These are phyloP conservation scores for Drosophila kurseongensis DNA, from an alignment of 1,140 invertebrate species.

Conservation along the genomic window DNA sequence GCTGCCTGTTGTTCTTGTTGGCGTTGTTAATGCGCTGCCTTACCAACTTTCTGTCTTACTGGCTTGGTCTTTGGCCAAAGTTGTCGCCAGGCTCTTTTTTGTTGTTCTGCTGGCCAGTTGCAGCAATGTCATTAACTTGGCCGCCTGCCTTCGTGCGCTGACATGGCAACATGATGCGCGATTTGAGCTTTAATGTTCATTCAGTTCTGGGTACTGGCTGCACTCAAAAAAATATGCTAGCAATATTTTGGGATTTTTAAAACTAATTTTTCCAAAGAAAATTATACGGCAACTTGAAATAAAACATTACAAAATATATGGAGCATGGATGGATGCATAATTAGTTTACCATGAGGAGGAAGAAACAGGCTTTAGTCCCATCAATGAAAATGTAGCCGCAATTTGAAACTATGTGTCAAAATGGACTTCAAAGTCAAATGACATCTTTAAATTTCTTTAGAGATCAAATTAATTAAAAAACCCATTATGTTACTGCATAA, in stretches of 20 bases:
- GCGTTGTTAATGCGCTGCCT: constrained; percentile 29
- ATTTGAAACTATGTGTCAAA: no score
- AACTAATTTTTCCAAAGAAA: no score
- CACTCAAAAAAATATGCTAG: constrained; percentile 1
- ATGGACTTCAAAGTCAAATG: no score
- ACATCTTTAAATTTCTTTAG: no score
- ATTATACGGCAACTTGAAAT: no score
- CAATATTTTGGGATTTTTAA: neutral
- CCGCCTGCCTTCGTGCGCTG: constrained; percentile 57
- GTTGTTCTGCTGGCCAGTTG: constrained; percentile 27
- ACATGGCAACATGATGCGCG: constrained; percentile 80
- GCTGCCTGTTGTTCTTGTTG: constrained; percentile 37
- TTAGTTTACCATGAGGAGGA: no score
- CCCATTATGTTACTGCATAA: no score
- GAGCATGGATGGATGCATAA: no score
- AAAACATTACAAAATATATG: no score
- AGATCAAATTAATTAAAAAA: no score
- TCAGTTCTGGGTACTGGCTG: constrained; percentile 43
- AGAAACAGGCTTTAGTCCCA: no score
- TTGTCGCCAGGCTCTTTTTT: constrained; percentile 73
- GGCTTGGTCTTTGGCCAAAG: constrained; percentile 66
- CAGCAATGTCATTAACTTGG: constrained; percentile 81
- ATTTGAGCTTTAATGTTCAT: constrained; percentile 82
- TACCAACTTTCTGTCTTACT: constrained; percentile 10
- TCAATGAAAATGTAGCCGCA: no score